Percentiles rank a stretch among this genome's conserved stretches.
Conservation (phyloP, 2,113 vertebrate genomes). For the Chaetodon auriga region DNA sequence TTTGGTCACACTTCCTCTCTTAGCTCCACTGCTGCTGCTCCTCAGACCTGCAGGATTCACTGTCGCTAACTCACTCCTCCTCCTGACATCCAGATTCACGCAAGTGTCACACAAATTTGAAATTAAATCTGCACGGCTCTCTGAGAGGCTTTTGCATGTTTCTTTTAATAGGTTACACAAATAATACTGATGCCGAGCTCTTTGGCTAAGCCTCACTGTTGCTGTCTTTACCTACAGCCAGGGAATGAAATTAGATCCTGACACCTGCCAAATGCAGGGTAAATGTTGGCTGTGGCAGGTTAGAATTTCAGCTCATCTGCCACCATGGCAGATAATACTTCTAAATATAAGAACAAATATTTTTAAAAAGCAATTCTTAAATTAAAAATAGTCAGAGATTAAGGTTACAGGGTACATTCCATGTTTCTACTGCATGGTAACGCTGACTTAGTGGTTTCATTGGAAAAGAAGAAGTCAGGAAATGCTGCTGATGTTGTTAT, state of each 20-base stretch:
- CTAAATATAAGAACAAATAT: too few species aligned
- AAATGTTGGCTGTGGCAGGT: too few species aligned
- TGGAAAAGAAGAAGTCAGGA: too few species aligned
- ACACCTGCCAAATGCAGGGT: too few species aligned
- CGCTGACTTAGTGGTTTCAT: too few species aligned
- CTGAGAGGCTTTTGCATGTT: not conserved
- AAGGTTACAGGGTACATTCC: too few species aligned
- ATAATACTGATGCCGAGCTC: not conserved
- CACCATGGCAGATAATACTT: too few species aligned
- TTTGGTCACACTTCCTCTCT: conserved; percentile 22
- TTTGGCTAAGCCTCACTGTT: not conserved
- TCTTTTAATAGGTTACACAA: not conserved
- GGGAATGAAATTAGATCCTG: too few species aligned
- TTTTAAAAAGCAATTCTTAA: too few species aligned
- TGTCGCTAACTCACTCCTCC: not conserved
- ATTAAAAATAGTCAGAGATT: too few species aligned
- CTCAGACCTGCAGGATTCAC: conserved; percentile 14
- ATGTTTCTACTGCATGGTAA: too few species aligned
- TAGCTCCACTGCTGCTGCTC: conserved; percentile 18
- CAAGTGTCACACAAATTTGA: not conserved
- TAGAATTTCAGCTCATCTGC: too few species aligned
- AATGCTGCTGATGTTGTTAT: not conserved
- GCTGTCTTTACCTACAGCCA: not conserved
- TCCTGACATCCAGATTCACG: not conserved
- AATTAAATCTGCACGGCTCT: not conserved